phyloP scores from a whole-genome alignment of 1,140 invertebrate genomes.

The Mamestra configurata region DNA sequence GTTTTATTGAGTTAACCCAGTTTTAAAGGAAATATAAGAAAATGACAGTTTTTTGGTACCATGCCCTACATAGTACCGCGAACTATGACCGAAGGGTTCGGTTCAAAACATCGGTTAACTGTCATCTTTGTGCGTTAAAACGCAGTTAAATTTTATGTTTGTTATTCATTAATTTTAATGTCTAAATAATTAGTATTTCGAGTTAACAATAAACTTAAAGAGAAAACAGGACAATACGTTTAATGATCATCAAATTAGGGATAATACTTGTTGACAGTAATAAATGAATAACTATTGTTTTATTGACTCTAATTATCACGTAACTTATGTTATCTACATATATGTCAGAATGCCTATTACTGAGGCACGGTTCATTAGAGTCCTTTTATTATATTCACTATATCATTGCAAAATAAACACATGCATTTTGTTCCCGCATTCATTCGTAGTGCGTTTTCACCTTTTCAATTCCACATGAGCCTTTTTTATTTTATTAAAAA shows the following conservation, averaged over 20 bases:
- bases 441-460: background rate
- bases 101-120: background rate
- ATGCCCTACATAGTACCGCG: background rate
- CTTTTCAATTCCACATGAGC: background rate
- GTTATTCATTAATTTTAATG: background rate
- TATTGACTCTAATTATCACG: background rate
- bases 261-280: background rate
- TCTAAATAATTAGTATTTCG: background rate
- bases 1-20: constrained; percentile 1
- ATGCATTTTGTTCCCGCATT: background rate
- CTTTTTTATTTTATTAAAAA: background rate
- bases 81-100: background rate
- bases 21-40: background rate
- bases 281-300: background rate
- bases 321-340: no score
- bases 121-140: background rate
- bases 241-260: background rate
- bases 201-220: background rate
- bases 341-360: no score
- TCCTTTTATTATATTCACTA: no score
- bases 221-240: background rate
- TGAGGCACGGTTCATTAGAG: no score
- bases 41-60: background rate
- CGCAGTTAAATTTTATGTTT: background rate
- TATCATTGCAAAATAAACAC: no score